Conservation (phyloP, 2,113 vertebrate species). For the Takifugu flavidus region DNA sequence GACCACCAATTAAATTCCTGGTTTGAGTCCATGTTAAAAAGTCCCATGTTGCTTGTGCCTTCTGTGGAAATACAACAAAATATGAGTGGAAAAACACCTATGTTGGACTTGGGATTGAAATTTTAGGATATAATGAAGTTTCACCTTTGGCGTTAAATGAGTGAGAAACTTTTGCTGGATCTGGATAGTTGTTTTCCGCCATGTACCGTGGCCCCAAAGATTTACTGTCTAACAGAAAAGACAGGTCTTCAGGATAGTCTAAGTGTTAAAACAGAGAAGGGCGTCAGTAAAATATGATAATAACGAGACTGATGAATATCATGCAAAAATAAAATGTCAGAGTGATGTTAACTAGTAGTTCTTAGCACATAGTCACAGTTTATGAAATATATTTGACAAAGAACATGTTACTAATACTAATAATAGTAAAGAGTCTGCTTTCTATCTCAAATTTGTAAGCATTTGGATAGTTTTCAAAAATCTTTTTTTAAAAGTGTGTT, state of each 20-base stretch:
- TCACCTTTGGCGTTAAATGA: constrained; percentile 65
- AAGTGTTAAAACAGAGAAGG: constrained; percentile 55
- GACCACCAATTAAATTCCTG: constrained; percentile 74
- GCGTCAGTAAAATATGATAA: neutral
- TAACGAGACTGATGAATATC: no score
- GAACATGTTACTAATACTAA: no score
- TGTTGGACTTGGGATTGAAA: neutral
- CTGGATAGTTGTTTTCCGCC: constrained; percentile 51
- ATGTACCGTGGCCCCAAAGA: constrained; percentile 42
- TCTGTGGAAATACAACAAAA: constrained; percentile 34
- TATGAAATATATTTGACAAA: no score
- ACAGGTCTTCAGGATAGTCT: constrained; percentile 80
- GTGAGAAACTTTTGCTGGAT: constrained; percentile 58
- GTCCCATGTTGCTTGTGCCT: constrained; percentile 38
- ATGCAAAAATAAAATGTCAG: no score
- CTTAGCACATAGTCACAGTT: no score
- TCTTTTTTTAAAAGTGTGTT: constrained; percentile 4
- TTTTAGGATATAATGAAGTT: no score
- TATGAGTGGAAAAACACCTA: neutral
- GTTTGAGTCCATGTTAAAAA: constrained; percentile 73
- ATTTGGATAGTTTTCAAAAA: neutral
- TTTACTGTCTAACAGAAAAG: constrained; percentile 80
- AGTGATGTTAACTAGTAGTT: no score
- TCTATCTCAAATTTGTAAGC: neutral
- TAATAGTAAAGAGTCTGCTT: neutral